Evolutionary conservation across 2,888 invertebrate genomes (phyloP), one percentile per base, ranked within the genome.

Genomic region (Apamea crenata): DNA sequence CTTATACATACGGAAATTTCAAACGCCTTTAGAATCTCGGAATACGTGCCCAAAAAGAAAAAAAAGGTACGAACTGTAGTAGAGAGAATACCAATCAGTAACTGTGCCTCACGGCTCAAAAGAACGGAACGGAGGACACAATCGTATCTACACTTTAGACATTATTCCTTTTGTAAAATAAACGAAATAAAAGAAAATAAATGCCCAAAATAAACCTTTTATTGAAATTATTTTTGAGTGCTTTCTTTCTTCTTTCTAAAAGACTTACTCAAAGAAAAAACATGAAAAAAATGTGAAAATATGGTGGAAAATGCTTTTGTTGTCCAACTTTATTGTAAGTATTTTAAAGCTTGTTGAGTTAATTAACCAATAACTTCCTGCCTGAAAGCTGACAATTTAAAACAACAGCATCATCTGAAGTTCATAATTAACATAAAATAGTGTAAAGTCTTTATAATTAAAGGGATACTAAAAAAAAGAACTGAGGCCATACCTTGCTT

Each of bases 21-120:
- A 40, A 61, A 81, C n/a, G 29, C 16, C 29, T 78, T 61, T 61
- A 47, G 16, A 63, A 67, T 67, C 29, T 40, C 36, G 25, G 18
- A 77, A 56, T 61, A 71, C 70, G 82, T 66, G 70, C 25, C 29
- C 32, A 56, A 68, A 71, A 61, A n/a, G 25, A 71, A 77, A 1
- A 36, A 63, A 76, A 68, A 82, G 12, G 32, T 66, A 25, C 44
- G 12, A 83, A 63, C 40, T 56, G 66, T 53, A 61, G 59, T 21
- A 21, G 47, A 16, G 68, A 56, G 7, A 72, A 83, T 78, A 67
- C 32, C 56, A 59, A 67, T 68, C 47, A 47, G 61, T 69, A 71
- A 25, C 59, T 21, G 18, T 56, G 25, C 44, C 70, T 68, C 16
- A n/a, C 21, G 44, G 36, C 36, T 71, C 29, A 40, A 67, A 29